A percentile compares a stretch with the other conserved stretches of the same genome.
Conservation (phyloP, 2,888 invertebrate genomes). For the Lordiphosa andalusiaca region DNA sequence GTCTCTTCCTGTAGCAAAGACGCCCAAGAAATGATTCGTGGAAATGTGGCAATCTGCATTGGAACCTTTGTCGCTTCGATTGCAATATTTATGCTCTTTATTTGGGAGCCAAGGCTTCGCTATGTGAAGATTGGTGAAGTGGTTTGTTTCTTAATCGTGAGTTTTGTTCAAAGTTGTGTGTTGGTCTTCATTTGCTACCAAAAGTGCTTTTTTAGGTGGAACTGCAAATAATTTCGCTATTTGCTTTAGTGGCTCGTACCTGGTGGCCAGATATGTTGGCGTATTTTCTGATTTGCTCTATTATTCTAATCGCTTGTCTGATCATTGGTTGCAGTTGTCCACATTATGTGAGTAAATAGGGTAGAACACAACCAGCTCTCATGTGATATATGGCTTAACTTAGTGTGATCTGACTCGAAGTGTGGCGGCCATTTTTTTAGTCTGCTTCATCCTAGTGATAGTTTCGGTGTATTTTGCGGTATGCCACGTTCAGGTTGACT, state of each 20-base stretch:
- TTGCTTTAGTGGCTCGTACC: slow-evolving; percentile 13
- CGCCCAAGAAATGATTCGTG: too few species aligned
- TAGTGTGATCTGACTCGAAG: slow-evolving; percentile 22
- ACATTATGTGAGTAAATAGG: slow-evolving; percentile 15
- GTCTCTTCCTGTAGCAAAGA: too few species aligned
- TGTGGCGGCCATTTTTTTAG: slow-evolving; percentile 8
- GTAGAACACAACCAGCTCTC: background rate
- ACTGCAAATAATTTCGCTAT: slow-evolving; percentile 33
- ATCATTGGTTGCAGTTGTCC: slow-evolving; percentile 13
- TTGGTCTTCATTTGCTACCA: too few species aligned
- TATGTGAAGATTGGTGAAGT: too few species aligned
- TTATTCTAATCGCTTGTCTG: slow-evolving; percentile 9
- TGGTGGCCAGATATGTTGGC: slow-evolving; percentile 21
- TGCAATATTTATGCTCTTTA: too few species aligned
- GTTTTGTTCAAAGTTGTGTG: too few species aligned
- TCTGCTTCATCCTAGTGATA: slow-evolving; percentile 1
- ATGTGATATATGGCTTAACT: too few species aligned
- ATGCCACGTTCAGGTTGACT: background rate
- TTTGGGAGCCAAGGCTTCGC: too few species aligned
- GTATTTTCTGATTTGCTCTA: slow-evolving; percentile 22
- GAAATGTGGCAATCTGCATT: too few species aligned
- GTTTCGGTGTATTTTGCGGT: slow-evolving; percentile 12
- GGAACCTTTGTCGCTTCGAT: too few species aligned
- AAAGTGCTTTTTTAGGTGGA: slow-evolving; percentile 32
- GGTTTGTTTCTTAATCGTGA: too few species aligned